Conservation (phyloP, 1,140 invertebrate species). For the Chelonus insularis region DNA sequence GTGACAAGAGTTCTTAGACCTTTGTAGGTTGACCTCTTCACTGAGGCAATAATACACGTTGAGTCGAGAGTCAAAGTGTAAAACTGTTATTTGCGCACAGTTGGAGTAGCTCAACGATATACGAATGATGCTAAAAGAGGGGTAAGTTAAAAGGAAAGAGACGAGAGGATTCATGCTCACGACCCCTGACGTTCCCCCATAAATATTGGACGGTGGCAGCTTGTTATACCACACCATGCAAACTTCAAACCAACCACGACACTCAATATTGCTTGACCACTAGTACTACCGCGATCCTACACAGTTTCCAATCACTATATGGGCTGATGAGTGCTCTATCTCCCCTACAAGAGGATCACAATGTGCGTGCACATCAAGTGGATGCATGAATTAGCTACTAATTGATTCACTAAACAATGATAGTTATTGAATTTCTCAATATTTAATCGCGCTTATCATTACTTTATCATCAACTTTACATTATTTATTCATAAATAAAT, state of each 20-base stretch:
- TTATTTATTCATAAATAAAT: too few relatives aligned
- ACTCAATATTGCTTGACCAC: slow-evolving; percentile 35
- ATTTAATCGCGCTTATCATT: too few relatives aligned
- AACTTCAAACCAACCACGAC: slow-evolving; percentile 52
- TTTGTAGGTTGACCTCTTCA: slow-evolving; percentile 1
- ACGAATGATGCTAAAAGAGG: not conserved
- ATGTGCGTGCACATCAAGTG: too few relatives aligned
- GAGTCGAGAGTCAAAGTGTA: slow-evolving; percentile 35
- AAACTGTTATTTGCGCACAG: slow-evolving; percentile 41
- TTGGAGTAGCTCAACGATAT: slow-evolving; percentile 8
- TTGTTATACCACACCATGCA: slow-evolving; percentile 51
- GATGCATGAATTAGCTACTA: too few relatives aligned
- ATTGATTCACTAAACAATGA: too few relatives aligned
- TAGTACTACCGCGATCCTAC: not conserved
- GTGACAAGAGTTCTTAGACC: slow-evolving; percentile 3
- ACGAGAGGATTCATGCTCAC: slow-evolving; percentile 24
- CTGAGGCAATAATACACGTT: not conserved
- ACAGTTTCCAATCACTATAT: too few relatives aligned
- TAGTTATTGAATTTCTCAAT: too few relatives aligned
- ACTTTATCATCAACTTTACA: too few relatives aligned
- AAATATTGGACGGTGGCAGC: slow-evolving; percentile 56
- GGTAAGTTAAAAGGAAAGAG: slow-evolving; percentile 13
- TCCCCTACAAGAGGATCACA: too few relatives aligned
- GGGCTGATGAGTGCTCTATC: too few relatives aligned
- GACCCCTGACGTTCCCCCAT: slow-evolving; percentile 50